Conservation (phyloP, 2,797 vertebrate genomes). For the Kryptopterus vitreolus region DNA sequence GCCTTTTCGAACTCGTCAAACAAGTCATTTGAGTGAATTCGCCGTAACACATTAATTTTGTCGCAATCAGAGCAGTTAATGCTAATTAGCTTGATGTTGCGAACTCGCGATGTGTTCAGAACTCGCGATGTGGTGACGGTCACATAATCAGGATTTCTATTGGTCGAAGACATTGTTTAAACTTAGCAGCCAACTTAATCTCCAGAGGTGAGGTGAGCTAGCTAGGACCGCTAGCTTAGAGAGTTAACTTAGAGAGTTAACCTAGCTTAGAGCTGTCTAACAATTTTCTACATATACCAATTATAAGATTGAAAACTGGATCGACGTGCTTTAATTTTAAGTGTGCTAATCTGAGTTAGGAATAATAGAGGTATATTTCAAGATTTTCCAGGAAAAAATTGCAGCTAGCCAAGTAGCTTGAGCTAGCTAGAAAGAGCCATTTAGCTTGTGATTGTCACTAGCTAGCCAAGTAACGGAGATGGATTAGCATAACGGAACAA, state of each 20-base stretch:
- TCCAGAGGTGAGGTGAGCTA: not conserved
- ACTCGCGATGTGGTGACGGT: not conserved
- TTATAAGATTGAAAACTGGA: not conserved
- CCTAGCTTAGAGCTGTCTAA: not conserved
- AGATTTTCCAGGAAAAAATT: not conserved
- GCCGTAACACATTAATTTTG: not conserved
- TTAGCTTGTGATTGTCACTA: not conserved
- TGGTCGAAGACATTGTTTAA: not conserved
- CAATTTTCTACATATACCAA: too few species aligned
- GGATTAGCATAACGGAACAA: not conserved
- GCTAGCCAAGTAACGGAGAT: not conserved
- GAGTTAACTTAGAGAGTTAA: not conserved
- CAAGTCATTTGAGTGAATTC: not conserved
- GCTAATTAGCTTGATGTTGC: not conserved
- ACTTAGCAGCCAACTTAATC: not conserved
- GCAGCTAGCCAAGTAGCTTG: too few species aligned
- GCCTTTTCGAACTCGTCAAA: not conserved
- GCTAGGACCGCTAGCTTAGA: not conserved
- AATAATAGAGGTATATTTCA: not conserved
- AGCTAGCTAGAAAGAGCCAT: not conserved
- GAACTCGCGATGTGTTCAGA: not conserved
- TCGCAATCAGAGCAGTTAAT: not conserved
- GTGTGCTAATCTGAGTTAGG: too few species aligned
- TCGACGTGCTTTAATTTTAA: too few species aligned
- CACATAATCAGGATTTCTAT: not conserved